Percentiles rank a stretch among this genome's conserved stretches.
These are phyloP conservation scores for Anniella stebbinsi DNA, from an alignment of 2,797 vertebrate species.

Conservation along the genomic window DNA sequence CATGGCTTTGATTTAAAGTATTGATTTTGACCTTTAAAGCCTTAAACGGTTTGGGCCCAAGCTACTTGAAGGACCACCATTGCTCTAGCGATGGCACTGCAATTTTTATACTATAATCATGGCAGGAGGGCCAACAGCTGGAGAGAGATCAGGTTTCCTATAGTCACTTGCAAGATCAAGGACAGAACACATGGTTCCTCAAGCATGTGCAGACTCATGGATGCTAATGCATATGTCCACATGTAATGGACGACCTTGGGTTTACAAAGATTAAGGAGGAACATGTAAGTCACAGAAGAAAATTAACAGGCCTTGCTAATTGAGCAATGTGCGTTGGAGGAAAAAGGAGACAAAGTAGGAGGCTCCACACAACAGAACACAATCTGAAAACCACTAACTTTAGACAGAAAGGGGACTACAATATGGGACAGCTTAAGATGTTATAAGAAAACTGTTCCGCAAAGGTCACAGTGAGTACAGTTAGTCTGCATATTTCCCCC, in stretches of 20 bases:
- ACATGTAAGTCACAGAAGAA: background rate
- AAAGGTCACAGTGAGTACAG: too few relatives aligned
- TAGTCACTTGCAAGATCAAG: background rate
- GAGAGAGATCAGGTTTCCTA: background rate
- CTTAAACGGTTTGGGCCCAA: too few relatives aligned
- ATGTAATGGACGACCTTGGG: background rate
- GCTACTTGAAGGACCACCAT: too few relatives aligned
- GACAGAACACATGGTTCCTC: background rate
- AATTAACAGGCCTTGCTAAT: background rate
- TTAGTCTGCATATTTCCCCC: background rate
- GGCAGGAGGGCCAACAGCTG: background rate
- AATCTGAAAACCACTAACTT: background rate
- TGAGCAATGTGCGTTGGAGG: background rate
- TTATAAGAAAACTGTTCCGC: background rate
- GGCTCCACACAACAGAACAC: background rate
- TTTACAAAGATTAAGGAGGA: background rate
- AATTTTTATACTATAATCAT: too few relatives aligned
- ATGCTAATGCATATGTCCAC: background rate
- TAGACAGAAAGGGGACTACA: background rate
- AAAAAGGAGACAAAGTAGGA: background rate
- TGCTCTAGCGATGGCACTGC: too few relatives aligned
- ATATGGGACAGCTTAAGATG: background rate
- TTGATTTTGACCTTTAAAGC: too few relatives aligned
- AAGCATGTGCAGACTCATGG: background rate
- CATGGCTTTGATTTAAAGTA: background rate